Base-by-base conservation (phyloP, 2,113 vertebrate genomes). In the Spea multiplicata region DNA sequence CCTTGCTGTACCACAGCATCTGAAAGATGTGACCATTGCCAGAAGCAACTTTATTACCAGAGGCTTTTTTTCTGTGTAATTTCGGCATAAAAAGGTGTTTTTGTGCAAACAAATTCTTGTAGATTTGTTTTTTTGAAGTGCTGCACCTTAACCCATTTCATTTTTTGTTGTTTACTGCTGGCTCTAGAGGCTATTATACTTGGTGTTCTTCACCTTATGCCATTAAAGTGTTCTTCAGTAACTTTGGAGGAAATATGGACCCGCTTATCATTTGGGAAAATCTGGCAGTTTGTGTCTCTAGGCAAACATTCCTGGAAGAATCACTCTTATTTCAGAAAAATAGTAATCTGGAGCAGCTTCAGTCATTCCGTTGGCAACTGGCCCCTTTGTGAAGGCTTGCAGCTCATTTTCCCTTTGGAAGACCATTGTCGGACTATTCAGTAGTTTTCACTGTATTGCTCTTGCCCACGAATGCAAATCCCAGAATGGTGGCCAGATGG, bases 361-460 rank as follows among this genome's bases (percentile, higher is more conserved):
- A 30, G 30, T 30, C 30, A 30, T 30, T 30, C 30, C 30, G 30
- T 30, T 30, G 30, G 30, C 30, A 30, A 30, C 30, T 30, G 30
- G 30, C 30, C 30, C 30, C 30, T 30, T 2, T 64, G 5, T 48
- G 16, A 44, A 52, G 16, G 17, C 44, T 44, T 48, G 71, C 71
- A 17, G 14, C 8, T 30, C 30, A 30, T 30, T 30, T 30, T 30
- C 30, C 30, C 30, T 30, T 30, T 30, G 30, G 30, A 30, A 30
- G 30, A 30, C 30, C 30, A 30, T 30, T 30, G 30, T 30, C 30
- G 30, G 45, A 47, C 47, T 5, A 61, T 47, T 64, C 8, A 17
- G 73, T 75, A 14, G 47, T 66, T 66, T 75, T 52, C 62, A 65
- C 73, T 66, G 73, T 75, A 66, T 66, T 52, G 61, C 61, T 65